These are phyloP conservation scores for Chelidonichthys spinosus DNA, from an alignment of 2,797 vertebrate genomes.

Conservation along the genomic window DNA sequence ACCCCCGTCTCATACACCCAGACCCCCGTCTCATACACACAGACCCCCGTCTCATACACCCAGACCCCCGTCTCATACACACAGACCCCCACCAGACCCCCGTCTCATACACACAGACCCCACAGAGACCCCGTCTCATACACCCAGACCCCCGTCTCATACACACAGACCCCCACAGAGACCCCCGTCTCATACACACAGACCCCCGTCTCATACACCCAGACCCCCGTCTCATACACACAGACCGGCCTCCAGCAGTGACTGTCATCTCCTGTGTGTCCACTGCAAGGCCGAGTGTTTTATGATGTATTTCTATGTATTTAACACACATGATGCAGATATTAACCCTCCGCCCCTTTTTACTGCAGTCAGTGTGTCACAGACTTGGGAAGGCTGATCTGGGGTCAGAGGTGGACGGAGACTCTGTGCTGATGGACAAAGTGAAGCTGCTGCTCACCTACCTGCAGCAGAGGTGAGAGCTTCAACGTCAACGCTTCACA, in stretches of 20 bases:
- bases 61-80: background rate
- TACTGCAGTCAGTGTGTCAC: slow-evolving; percentile 69
- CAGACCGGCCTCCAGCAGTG: slow-evolving; percentile 48
- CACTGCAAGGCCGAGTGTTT: background rate
- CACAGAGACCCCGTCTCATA: background rate
- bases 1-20: background rate
- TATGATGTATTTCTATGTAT: too few species aligned
- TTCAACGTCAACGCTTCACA: background rate
- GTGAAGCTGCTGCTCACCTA: slow-evolving; percentile 70
- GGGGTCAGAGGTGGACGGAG: slow-evolving; percentile 18
- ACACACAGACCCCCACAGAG: background rate
- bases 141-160: background rate
- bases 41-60: background rate
- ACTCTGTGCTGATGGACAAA: slow-evolving; percentile 53
- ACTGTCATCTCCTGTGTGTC: slow-evolving; percentile 44
- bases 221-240: background rate
- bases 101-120: too few species aligned
- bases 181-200: too few species aligned
- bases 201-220: too few species aligned
- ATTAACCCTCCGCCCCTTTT: background rate
- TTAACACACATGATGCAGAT: background rate
- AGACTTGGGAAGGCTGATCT: slow-evolving; percentile 45
- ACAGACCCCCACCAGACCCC: background rate
- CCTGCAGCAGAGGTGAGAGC: slow-evolving; percentile 78
- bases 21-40: background rate